Percentiles rank a stretch among this genome's conserved stretches.
phyloP scores from a whole-genome alignment of 2,113 vertebrate species.

The Ceuthmochares aereus region DNA sequence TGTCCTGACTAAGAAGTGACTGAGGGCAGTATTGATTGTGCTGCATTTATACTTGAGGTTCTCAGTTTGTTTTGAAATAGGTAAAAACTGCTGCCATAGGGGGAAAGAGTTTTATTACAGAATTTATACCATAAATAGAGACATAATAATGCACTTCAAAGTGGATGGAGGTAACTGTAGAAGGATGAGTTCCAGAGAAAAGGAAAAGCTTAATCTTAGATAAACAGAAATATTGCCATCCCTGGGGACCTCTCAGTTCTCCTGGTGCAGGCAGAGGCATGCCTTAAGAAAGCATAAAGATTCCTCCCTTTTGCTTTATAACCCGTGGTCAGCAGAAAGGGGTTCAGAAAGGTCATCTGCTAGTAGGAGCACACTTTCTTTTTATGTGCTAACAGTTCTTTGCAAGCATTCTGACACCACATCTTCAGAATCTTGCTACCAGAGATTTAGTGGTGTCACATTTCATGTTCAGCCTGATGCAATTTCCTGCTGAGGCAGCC shows the following conservation, averaged over 20 bases:
- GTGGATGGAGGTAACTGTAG: background rate
- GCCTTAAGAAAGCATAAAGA: background rate
- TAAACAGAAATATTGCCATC: background rate
- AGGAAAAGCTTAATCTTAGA: background rate
- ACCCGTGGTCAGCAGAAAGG: background rate
- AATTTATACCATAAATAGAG: background rate
- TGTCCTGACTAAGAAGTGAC: background rate
- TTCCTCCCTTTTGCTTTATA: background rate
- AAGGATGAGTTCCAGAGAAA: background rate
- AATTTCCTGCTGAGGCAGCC: background rate
- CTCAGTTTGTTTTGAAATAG: background rate
- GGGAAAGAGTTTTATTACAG: background rate
- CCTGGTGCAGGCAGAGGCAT: background rate
- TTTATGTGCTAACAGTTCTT: background rate
- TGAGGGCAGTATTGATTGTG: background rate
- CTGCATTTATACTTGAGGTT: background rate
- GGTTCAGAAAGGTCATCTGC: background rate
- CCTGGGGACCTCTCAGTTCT: background rate
- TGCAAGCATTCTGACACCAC: background rate
- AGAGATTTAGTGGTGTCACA: background rate
- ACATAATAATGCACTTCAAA: background rate
- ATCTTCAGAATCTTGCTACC: background rate
- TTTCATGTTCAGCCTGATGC: background rate
- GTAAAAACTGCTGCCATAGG: background rate
- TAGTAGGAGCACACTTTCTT: background rate